These are phyloP conservation scores for Limnodromus scolopaceus DNA, from an alignment of 2,797 vertebrate genomes.

Conservation along the genomic window DNA sequence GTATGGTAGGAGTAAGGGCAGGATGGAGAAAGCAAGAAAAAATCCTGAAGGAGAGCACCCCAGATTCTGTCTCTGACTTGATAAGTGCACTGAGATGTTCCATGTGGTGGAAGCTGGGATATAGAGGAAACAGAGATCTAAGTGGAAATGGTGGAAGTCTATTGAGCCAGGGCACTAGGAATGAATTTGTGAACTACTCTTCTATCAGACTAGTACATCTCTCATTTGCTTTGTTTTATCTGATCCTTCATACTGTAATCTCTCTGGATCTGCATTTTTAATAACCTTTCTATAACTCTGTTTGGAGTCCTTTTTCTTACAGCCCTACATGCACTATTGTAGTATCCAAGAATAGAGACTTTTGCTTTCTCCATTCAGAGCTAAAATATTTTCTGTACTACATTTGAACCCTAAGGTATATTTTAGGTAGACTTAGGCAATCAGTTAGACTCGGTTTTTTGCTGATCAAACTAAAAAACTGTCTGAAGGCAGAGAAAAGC, in stretches of 20 bases:
- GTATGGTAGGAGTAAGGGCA: background rate
- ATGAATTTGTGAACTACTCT: background rate
- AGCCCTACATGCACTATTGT: background rate
- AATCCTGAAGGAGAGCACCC: background rate
- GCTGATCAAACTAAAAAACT: background rate
- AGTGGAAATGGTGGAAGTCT: accelerated
- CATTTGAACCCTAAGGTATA: background rate
- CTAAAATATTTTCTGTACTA: background rate
- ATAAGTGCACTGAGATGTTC: background rate
- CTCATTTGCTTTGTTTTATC: background rate
- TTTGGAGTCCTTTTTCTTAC: background rate
- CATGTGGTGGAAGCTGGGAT: background rate
- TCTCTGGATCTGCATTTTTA: background rate
- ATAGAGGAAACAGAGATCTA: background rate
- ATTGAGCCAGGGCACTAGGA: background rate
- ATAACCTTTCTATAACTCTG: background rate
- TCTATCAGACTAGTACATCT: background rate
- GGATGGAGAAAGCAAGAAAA: background rate
- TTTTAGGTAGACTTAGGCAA: background rate
- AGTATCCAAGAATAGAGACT: background rate
- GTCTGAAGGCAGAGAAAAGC: background rate
- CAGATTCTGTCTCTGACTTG: background rate
- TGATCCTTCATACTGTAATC: background rate
- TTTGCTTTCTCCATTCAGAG: background rate
- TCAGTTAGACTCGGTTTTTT: background rate